Base-by-base conservation (phyloP, 2,888 invertebrate species). In the Drosophila borealis region DNA sequence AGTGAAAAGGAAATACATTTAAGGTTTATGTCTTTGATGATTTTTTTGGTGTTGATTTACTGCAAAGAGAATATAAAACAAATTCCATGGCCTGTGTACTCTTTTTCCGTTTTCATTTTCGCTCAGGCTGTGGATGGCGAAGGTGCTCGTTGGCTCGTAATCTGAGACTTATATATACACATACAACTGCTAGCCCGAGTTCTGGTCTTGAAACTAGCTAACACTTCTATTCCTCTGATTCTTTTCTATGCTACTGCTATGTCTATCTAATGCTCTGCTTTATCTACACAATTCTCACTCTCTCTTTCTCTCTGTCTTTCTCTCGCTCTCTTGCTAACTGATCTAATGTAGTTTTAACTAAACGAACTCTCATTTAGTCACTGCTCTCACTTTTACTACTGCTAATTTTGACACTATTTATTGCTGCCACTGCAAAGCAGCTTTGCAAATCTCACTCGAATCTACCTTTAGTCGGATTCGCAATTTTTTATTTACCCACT, bases 191-290 rank as follows among this genome's bases (percentile, higher is more conserved):
- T 69, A 67, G 53, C 61, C 50, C 56, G 59, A 69, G 59, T 67
- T 74, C 45, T 78, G 70, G 36, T 78, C 57, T 74, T 74, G 54
- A 62, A 76, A 53, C 74, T 78, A 74, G 74, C 68, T 77, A 25
- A 55, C 25, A 60, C 48, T 56, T 55, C 56, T 65, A 73, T 41
- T 49, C 34, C 54, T 55, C 25, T 42, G 17, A 10, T 46, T 21
- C 57, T 42, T 11, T 14, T 13, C 65, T 67, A 19, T 46, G 21
- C 37, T 53, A 44, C 44, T 71, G 60, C 64, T 51, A 54, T 62
- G 34, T 6, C 67, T 60, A 42, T 44, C 46, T 39, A 34, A 36
- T 59, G 29, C 48, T 75, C 42, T 61, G 49, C 61, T 69, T 54
- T 56, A 36, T 41, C 45, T 55, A 19, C 36, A 37, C 21, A 9